Conservation (phyloP, 1,140 invertebrate species). For the Magallana angulata region DNA sequence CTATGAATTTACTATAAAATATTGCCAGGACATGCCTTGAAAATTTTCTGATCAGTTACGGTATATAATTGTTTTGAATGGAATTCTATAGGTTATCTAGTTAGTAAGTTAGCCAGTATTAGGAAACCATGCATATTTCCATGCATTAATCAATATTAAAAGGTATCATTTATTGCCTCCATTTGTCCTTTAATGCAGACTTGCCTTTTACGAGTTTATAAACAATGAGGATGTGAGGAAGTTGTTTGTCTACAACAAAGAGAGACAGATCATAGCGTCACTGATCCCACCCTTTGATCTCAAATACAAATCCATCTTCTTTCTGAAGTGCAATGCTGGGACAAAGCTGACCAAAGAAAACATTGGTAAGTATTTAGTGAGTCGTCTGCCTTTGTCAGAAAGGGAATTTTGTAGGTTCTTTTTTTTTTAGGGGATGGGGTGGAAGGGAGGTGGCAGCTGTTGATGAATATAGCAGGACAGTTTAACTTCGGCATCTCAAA, state of each 20-base stretch:
- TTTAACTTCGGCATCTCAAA: too few relatives aligned
- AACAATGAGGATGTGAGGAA: slow-evolving; percentile 79
- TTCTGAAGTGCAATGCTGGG: slow-evolving; percentile 77
- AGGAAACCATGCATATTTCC: neutral
- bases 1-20: too few relatives aligned
- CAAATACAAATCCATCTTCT: slow-evolving; percentile 77
- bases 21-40: too few relatives aligned
- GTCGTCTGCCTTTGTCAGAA: neutral
- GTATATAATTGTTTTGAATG: neutral
- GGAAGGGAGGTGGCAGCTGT: too few relatives aligned
- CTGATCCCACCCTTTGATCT: slow-evolving; percentile 75
- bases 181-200: slow-evolving; percentile 64
- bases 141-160: neutral
- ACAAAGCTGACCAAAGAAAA: slow-evolving; percentile 78
- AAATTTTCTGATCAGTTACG: too few relatives aligned
- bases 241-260: slow-evolving; percentile 75
- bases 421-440: too few relatives aligned
- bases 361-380: slow-evolving; percentile 68
- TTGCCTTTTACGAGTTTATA: slow-evolving; percentile 79
- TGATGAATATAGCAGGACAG: too few relatives aligned
- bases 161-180: neutral
- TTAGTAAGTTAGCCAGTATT: too few relatives aligned
- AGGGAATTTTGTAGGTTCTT: too few relatives aligned
- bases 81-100: too few relatives aligned
- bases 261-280: slow-evolving; percentile 73